Evolutionary conservation across 2,113 vertebrate genomes (phyloP).

Genomic region (Istiophorus platypterus): DNA sequence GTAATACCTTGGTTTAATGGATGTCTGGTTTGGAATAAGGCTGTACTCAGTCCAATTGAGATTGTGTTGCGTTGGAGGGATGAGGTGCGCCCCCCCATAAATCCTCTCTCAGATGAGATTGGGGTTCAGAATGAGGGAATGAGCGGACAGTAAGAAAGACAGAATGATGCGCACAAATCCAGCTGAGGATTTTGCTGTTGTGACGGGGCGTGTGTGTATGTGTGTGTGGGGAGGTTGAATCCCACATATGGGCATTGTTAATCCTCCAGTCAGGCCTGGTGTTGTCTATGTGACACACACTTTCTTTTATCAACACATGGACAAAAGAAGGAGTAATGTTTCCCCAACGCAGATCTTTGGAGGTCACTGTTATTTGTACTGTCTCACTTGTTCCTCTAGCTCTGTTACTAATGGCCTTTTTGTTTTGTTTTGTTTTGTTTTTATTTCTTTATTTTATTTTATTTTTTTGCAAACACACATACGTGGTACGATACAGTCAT

Average conservation of each 20-base stretch:
- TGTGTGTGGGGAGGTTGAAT: conserved; percentile 23
- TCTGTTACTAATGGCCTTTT: conserved; percentile 46
- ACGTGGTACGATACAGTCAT: conserved; percentile 20
- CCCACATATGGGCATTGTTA: conserved; percentile 63
- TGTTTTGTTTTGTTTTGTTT: background rate
- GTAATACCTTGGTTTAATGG: conserved; percentile 81
- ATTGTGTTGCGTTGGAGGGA: conserved; percentile 74
- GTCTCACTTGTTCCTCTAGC: conserved; percentile 34
- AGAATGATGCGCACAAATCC: conserved; percentile 75
- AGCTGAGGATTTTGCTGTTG: conserved; percentile 72
- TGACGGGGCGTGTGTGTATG: conserved; percentile 34
- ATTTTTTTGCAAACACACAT: conserved; percentile 10
- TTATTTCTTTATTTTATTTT: too few relatives aligned
- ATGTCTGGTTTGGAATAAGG: conserved; percentile 78
- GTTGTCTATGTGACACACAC: conserved; percentile 54
- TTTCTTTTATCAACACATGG: conserved; percentile 39
- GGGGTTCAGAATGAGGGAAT: conserved; percentile 73
- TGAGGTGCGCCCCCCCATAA: conserved; percentile 72
- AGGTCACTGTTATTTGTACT: conserved; percentile 56
- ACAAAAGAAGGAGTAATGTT: conserved; percentile 56
- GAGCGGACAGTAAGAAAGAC: conserved; percentile 73
- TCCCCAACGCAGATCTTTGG: conserved; percentile 62
- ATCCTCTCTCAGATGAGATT: conserved; percentile 79
- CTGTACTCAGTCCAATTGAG: conserved; percentile 76
- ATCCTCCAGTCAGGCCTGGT: conserved; percentile 64